phyloP scores from a whole-genome alignment of 2,797 vertebrate genomes.

The Enteromius fasciolatus region DNA sequence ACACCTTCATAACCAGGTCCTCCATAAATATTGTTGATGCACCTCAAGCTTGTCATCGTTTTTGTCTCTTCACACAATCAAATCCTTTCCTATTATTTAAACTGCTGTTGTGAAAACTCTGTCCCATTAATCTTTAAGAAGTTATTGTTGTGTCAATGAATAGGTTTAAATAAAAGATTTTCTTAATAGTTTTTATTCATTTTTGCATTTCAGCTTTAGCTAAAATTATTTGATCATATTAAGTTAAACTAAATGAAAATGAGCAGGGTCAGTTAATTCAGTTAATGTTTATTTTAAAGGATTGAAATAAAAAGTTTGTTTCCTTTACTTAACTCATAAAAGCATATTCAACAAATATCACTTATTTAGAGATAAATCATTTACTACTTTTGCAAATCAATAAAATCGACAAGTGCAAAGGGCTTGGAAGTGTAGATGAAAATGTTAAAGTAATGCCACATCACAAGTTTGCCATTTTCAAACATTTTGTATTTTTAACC shows the following conservation, averaged over 20 bases:
- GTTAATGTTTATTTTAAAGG: not conserved
- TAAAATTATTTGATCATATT: not conserved
- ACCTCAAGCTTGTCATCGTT: not conserved
- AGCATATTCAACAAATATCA: not conserved
- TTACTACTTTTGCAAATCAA: not conserved
- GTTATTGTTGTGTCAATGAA: not conserved
- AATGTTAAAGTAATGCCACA: slow-evolving; percentile 1
- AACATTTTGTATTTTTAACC: slow-evolving; percentile 18
- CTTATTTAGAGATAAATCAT: not conserved
- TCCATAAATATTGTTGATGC: not conserved
- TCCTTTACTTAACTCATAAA: not conserved
- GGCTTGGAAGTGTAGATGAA: not conserved
- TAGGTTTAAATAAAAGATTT: not conserved
- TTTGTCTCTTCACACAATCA: not conserved
- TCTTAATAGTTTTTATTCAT: not conserved
- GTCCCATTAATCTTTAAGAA: not conserved
- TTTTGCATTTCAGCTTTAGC: not conserved
- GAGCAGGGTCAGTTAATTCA: not conserved
- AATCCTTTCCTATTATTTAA: not conserved
- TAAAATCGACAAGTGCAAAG: not conserved
- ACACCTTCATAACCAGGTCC: not conserved
- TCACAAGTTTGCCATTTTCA: not conserved
- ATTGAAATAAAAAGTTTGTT: not conserved
- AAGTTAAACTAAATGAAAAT: not conserved
- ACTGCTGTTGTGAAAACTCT: not conserved